Conservation (phyloP, 2,888 invertebrate species). For the Lutraria lutraria region DNA sequence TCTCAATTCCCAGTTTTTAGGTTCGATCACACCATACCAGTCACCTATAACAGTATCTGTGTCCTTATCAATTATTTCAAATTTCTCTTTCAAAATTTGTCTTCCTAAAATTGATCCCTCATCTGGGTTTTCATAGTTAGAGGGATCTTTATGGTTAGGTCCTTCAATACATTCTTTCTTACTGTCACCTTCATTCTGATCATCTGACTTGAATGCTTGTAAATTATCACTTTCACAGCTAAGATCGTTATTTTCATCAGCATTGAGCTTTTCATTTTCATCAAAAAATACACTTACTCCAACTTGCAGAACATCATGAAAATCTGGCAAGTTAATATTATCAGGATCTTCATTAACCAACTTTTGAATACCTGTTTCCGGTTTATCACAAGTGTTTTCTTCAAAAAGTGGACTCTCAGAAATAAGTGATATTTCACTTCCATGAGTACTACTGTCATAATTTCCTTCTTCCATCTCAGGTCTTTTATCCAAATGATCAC, state of each 20-base stretch:
- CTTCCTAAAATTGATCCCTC: background rate
- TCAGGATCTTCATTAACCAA: background rate
- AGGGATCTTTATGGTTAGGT: background rate
- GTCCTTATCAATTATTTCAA: constrained; percentile 24
- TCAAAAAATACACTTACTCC: constrained; percentile 33
- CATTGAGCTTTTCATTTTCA: background rate
- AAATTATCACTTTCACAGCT: background rate
- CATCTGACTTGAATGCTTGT: background rate
- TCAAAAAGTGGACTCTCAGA: background rate
- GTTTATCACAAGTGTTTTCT: background rate
- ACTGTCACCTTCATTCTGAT: background rate
- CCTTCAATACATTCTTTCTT: background rate
- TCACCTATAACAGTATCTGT: constrained; percentile 22
- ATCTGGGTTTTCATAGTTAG: background rate
- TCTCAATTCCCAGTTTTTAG: background rate
- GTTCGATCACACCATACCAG: constrained; percentile 24
- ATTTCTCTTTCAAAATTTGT: background rate
- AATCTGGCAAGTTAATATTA: background rate
- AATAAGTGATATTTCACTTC: constrained; percentile 11
- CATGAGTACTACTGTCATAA: background rate
- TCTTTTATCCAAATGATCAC: background rate
- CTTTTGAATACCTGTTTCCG: background rate
- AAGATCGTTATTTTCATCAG: background rate
- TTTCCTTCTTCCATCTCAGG: background rate
- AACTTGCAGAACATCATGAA: constrained; percentile 11